Evolutionary conservation across 2,113 vertebrate genomes (phyloP).

Genomic region (Seriola aureovittata): DNA sequence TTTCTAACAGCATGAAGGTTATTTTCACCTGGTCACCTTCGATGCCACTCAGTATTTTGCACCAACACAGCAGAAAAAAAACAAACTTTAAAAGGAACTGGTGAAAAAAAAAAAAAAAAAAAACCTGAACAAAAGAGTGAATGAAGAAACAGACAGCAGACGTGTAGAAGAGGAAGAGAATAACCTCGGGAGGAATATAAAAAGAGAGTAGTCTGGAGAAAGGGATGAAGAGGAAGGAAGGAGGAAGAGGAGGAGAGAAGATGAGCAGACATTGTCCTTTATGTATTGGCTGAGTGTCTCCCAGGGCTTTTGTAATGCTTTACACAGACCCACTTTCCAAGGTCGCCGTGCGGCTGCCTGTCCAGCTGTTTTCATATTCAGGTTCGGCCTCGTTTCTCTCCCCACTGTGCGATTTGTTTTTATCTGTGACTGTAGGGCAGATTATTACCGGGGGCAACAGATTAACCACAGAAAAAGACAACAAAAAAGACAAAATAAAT

Average conservation of each 20-base stretch:
- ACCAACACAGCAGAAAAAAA: conserved; percentile 13
- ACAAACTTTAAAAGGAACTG: conserved; percentile 38
- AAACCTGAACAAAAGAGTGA: conserved; percentile 66
- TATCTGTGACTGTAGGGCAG: conserved; percentile 73
- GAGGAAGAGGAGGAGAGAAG: conserved; percentile 76
- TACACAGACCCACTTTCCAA: conserved; percentile 82
- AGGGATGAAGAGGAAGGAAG: conserved; percentile 73
- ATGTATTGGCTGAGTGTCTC: conserved; percentile 80
- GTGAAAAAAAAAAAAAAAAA: conserved; percentile 45
- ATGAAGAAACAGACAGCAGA: conserved; percentile 82
- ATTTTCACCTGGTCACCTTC: no score
- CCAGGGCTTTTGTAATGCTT: conserved; percentile 82
- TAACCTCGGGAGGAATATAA: conserved; percentile 80
- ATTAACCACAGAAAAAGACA: conserved; percentile 71
- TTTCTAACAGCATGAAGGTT: no score
- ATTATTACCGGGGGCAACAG: conserved; percentile 78
- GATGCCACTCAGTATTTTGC: no score
- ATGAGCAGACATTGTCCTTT: conserved; percentile 80
- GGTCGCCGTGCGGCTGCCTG: conserved; percentile 79
- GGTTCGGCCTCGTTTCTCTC: conserved; percentile 71
- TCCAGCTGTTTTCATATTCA: conserved; percentile 87
- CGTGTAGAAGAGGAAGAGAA: conserved; percentile 77
- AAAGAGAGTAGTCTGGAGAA: conserved; percentile 78
- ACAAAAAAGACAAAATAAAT: conserved; percentile 72
- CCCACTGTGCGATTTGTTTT: conserved; percentile 44